phyloP scores from a whole-genome alignment of 1,140 invertebrate genomes.

The Eurosta solidaginis region DNA sequence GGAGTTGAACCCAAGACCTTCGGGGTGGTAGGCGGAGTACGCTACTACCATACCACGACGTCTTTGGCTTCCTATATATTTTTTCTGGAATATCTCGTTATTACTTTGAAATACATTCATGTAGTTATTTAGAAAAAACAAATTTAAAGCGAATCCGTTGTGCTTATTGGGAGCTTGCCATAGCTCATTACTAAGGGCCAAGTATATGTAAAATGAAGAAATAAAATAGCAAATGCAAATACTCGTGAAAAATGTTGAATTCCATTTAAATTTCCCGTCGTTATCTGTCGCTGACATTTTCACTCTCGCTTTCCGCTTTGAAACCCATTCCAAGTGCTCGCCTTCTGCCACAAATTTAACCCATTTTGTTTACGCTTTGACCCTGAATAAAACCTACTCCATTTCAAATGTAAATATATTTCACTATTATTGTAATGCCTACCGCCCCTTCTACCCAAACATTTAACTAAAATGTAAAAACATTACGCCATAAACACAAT shows the following conservation, averaged over 20 bases:
- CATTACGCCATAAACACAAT: neutral
- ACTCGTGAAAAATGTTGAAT: neutral
- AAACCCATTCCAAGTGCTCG: neutral
- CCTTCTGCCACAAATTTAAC: conserved; percentile 1
- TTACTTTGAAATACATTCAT: too few relatives aligned
- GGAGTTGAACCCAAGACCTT: too few relatives aligned
- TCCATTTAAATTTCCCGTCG: conserved; percentile 6
- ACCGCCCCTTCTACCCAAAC: neutral
- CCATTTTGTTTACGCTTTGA: neutral
- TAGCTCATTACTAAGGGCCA: too few relatives aligned
- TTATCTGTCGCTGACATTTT: conserved; percentile 26
- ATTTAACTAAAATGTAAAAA: neutral
- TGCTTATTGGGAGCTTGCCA: too few relatives aligned
- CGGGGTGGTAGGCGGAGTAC: too few relatives aligned
- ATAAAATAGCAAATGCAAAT: too few relatives aligned
- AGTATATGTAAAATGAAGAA: too few relatives aligned
- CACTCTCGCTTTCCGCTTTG: neutral
- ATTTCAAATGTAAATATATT: neutral
- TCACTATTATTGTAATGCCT: neutral
- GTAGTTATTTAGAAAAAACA: too few relatives aligned
- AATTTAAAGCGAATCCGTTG: too few relatives aligned
- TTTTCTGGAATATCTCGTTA: too few relatives aligned
- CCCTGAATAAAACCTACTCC: neutral
- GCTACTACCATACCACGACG: too few relatives aligned
- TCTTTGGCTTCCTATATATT: too few relatives aligned